phyloP scores from a whole-genome alignment of 2,113 vertebrate species.

The Eonycteris spelaea region DNA sequence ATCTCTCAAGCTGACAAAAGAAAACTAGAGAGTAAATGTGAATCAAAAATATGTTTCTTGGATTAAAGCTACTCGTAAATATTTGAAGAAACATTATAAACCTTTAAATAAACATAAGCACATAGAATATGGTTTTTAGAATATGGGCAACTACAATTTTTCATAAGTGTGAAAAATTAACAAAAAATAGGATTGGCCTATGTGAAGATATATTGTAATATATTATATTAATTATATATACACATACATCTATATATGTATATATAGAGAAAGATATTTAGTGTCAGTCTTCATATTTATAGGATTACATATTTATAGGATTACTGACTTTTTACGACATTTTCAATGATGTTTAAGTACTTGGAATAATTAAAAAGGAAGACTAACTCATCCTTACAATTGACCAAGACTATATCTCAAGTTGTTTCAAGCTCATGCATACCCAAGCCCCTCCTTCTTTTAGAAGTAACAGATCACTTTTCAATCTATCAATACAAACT shows the following conservation, averaged over 20 bases:
- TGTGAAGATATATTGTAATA: neutral
- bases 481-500: neutral
- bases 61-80: neutral
- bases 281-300: neutral
- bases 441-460: neutral
- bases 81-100: constrained; percentile 21
- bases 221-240: neutral
- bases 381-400: neutral
- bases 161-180: neutral
- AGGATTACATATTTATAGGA: neutral
- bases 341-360: neutral
- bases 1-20: neutral
- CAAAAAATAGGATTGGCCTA: neutral
- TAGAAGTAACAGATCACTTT: neutral
- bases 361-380: neutral
- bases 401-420: neutral
- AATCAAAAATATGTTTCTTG: neutral
- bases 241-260: neutral
- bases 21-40: constrained; percentile 1
- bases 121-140: neutral
- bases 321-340: neutral
- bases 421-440: neutral
- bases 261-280: neutral
- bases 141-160: neutral
- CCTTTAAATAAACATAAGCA: neutral